These are phyloP conservation scores for Drosophila falleni DNA, from an alignment of 2,888 invertebrate species.

Conservation along the genomic window DNA sequence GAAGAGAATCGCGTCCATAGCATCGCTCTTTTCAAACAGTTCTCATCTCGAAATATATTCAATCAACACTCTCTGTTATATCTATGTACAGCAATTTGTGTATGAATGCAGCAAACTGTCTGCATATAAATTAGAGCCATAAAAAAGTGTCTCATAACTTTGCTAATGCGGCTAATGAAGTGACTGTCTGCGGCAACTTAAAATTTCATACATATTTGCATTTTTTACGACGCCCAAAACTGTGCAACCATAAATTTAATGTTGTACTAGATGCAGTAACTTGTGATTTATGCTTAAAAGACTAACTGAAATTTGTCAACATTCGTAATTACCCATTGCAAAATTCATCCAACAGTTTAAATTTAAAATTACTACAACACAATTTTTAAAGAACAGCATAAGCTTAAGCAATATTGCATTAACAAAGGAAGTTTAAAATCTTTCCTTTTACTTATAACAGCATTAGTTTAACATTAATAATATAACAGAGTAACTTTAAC, in stretches of 20 bases:
- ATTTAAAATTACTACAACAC: neutral
- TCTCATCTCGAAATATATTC: slow-evolving; percentile 49
- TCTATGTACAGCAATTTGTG: slow-evolving; percentile 53
- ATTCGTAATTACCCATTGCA: neutral
- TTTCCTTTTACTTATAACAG: neutral
- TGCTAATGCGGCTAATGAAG: slow-evolving; percentile 62
- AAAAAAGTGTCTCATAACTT: slow-evolving; percentile 47
- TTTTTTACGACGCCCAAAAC: slow-evolving; percentile 59
- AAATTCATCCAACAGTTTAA: neutral
- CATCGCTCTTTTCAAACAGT: neutral
- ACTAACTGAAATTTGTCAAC: slow-evolving; percentile 2
- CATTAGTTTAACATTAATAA: neutral
- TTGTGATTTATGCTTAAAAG: slow-evolving; percentile 16
- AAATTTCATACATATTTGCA: slow-evolving; percentile 57
- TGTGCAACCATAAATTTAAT: slow-evolving; percentile 50
- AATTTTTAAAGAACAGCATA: neutral
- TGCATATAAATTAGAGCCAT: slow-evolving; percentile 58
- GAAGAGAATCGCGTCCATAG: slow-evolving; percentile 20
- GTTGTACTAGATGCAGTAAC: slow-evolving; percentile 6
- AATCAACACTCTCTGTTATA: slow-evolving; percentile 56
- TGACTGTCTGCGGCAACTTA: slow-evolving; percentile 29
- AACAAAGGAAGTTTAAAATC: neutral
- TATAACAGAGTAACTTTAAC: neutral
- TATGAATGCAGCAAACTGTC: slow-evolving; percentile 28
- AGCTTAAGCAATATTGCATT: neutral